These are phyloP conservation scores for Shinisaurus crocodilurus DNA, from an alignment of 2,113 vertebrate species.

Conservation along the genomic window DNA sequence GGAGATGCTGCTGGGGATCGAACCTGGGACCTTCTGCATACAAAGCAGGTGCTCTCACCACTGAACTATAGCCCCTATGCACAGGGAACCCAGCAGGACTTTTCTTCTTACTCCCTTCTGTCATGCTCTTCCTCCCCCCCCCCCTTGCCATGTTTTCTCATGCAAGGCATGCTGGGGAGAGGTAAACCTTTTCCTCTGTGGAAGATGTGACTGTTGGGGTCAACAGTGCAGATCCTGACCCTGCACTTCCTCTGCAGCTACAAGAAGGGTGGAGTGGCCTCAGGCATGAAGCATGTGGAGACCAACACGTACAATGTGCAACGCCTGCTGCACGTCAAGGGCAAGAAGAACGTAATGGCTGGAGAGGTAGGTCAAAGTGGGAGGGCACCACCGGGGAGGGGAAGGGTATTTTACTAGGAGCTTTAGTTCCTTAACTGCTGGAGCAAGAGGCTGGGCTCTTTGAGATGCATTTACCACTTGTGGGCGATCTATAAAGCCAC, in stretches of 20 bases:
- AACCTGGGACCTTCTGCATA: too few species aligned
- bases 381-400: background rate
- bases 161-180: background rate
- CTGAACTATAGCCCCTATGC: too few species aligned
- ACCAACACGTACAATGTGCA: conserved; percentile 82
- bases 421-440: background rate
- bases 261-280: conserved; percentile 84
- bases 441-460: background rate
- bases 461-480: background rate
- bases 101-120: background rate
- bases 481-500: background rate
- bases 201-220: background rate
- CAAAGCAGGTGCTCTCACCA: background rate
- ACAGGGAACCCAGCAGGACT: background rate
- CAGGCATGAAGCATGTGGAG: conserved; percentile 85
- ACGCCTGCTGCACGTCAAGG: conserved; percentile 87
- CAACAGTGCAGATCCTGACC: fast-evolving
- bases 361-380: conserved; percentile 78
- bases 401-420: background rate
- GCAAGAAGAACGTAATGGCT: conserved; percentile 85
- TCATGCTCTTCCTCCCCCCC: background rate
- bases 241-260: conserved; percentile 72
- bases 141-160: background rate
- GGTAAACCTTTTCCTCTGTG: too few species aligned
- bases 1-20: too few species aligned